These are phyloP conservation scores for Icerya purchasi DNA, from an alignment of 2,888 invertebrate species.

Conservation along the genomic window DNA sequence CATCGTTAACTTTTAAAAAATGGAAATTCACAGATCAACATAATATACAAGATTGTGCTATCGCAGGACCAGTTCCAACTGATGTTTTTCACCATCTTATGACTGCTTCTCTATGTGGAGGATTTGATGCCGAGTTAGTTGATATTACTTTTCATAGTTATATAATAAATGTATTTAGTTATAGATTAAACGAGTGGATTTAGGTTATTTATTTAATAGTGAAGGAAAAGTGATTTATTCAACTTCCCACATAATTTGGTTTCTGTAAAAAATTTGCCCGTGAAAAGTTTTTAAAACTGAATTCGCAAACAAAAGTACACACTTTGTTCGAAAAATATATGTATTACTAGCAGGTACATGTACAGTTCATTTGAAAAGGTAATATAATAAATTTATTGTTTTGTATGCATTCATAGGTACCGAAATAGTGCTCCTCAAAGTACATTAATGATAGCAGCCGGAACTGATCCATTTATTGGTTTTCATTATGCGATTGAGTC, in stretches of 20 bases:
- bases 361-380: too few species aligned
- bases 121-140: conserved; percentile 38
- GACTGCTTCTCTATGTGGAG: conserved; percentile 54
- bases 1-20: conserved; percentile 54
- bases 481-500: conserved; percentile 83
- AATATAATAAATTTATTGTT: neutral
- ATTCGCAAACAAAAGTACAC: too few species aligned
- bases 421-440: conserved; percentile 19
- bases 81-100: conserved; percentile 71
- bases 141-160: neutral
- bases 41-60: conserved; percentile 50
- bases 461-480: conserved; percentile 51
- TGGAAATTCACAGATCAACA: conserved; percentile 66
- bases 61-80: conserved; percentile 46
- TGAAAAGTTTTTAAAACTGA: too few species aligned
- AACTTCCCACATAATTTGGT: too few species aligned
- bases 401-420: conserved; percentile 5
- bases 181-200: too few species aligned
- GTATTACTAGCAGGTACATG: too few species aligned
- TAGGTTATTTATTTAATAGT: too few species aligned
- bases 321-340: too few species aligned
- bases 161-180: too few species aligned
- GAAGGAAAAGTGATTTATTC: too few species aligned
- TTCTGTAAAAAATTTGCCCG: too few species aligned
- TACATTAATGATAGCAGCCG: conserved; percentile 19